These are phyloP conservation scores for Muscina levida DNA, from an alignment of 2,888 invertebrate species.

Conservation along the genomic window DNA sequence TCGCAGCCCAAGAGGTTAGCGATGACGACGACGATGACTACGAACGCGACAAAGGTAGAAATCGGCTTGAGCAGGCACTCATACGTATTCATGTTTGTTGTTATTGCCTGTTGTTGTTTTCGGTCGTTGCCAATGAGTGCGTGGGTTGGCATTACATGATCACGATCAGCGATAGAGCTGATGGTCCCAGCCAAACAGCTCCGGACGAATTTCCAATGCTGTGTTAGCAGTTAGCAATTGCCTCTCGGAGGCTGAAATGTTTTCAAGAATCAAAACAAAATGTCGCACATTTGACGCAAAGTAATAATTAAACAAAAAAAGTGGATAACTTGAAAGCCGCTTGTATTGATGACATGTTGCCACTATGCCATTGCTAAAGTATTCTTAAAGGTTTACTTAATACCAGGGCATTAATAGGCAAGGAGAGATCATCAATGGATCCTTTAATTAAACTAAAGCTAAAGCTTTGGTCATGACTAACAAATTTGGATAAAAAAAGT, in stretches of 20 bases:
- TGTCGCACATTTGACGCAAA: slow-evolving; percentile 57
- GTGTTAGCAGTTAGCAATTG: slow-evolving; percentile 58
- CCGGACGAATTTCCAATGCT: slow-evolving; percentile 42
- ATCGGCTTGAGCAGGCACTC: slow-evolving; percentile 41
- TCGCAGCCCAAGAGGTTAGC: slow-evolving; percentile 19
- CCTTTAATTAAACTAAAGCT: too few relatives aligned
- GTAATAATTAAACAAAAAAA: not conserved
- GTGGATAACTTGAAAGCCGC: not conserved
- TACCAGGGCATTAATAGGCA: not conserved
- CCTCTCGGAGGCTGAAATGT: slow-evolving; percentile 55
- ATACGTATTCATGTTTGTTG: too few relatives aligned
- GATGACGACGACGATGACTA: not conserved
- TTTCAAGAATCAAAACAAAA: slow-evolving; percentile 57
- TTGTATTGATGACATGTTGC: slow-evolving; percentile 8
- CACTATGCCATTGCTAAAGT: too few relatives aligned
- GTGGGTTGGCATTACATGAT: slow-evolving; percentile 80
- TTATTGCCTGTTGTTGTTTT: slow-evolving; percentile 27
- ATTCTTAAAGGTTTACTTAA: too few relatives aligned
- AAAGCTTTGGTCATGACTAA: too few relatives aligned
- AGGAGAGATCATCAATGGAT: not conserved
- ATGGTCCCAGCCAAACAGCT: slow-evolving; percentile 50
- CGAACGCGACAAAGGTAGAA: not conserved
- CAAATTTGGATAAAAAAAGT: too few relatives aligned
- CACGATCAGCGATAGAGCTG: slow-evolving; percentile 79
- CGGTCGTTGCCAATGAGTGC: slow-evolving; percentile 69